Conservation (phyloP, 2,888 invertebrate species). For the Polyommatus icarus region DNA sequence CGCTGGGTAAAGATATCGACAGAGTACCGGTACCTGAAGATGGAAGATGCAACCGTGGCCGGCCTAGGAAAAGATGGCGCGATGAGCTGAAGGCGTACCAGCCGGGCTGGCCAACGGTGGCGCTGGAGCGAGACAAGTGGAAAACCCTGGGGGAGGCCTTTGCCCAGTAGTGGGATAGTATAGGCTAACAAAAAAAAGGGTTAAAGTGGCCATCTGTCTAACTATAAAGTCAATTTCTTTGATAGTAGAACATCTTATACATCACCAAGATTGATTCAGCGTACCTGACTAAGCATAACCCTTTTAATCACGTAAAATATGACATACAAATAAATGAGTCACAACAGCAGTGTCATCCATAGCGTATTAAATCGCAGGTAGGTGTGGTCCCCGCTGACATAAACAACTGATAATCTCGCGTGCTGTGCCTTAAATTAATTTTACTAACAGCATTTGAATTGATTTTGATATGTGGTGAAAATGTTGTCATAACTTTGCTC, state of each 20-base stretch:
- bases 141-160: too few species aligned
- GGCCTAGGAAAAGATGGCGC: too few species aligned
- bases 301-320: conserved; percentile 41
- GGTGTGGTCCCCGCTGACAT: conserved; percentile 27
- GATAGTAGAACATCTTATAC: neutral
- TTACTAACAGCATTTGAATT: conserved; percentile 37
- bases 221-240: neutral
- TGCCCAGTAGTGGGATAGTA: too few species aligned
- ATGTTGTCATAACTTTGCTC: neutral
- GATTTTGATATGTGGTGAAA: conserved; percentile 35
- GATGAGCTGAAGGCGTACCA: too few species aligned
- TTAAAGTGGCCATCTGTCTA: too few species aligned
- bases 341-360: conserved; percentile 50
- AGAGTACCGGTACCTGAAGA: too few species aligned
- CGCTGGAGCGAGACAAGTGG: too few species aligned
- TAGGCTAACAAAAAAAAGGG: too few species aligned
- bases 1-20: too few species aligned
- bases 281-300: conserved; percentile 36
- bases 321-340: conserved; percentile 52
- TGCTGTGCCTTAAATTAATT: conserved; percentile 38
- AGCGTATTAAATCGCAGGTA: conserved; percentile 41
- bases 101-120: too few species aligned
- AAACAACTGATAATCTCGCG: conserved; percentile 39
- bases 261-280: conserved; percentile 30
- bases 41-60: too few species aligned